phyloP scores from a whole-genome alignment of 2,113 vertebrate genomes.

The Elephas maximus region DNA sequence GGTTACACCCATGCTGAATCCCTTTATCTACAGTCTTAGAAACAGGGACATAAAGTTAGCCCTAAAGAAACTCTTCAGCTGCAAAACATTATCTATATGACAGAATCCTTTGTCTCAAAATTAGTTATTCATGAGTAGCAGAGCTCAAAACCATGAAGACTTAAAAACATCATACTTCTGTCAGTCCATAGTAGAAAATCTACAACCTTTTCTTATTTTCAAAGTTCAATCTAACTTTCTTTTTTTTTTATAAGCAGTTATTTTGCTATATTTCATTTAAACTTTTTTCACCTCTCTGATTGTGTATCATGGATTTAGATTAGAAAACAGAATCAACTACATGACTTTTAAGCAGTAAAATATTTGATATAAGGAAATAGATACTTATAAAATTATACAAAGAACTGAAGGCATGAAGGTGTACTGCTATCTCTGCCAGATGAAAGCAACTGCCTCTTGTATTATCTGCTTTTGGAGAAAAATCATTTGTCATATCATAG shows the following conservation, averaged over 20 bases:
- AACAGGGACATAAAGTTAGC: conserved; percentile 32
- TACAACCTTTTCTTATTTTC: neutral
- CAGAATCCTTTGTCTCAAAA: neutral
- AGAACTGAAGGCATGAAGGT: neutral
- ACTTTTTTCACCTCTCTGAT: neutral
- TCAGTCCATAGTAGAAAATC: neutral
- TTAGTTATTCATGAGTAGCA: neutral
- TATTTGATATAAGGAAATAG: neutral
- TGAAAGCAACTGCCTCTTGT: neutral
- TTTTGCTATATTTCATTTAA: neutral
- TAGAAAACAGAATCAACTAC: neutral
- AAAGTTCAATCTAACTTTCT: neutral
- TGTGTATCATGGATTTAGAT: neutral
- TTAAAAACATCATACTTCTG: neutral
- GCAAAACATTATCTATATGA: neutral
- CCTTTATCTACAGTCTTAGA: neutral
- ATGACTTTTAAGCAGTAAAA: neutral
- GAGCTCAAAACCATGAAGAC: neutral
- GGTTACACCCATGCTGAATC: neutral
- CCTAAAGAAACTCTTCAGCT: neutral
- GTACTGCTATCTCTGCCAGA: neutral
- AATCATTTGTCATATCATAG: neutral
- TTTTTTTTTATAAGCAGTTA: neutral
- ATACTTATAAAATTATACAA: neutral
- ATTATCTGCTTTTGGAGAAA: neutral